Percentiles rank a stretch among this genome's conserved stretches.
Conservation (phyloP, 2,113 vertebrate genomes). For the Lycocorax pyrrhopterus region DNA sequence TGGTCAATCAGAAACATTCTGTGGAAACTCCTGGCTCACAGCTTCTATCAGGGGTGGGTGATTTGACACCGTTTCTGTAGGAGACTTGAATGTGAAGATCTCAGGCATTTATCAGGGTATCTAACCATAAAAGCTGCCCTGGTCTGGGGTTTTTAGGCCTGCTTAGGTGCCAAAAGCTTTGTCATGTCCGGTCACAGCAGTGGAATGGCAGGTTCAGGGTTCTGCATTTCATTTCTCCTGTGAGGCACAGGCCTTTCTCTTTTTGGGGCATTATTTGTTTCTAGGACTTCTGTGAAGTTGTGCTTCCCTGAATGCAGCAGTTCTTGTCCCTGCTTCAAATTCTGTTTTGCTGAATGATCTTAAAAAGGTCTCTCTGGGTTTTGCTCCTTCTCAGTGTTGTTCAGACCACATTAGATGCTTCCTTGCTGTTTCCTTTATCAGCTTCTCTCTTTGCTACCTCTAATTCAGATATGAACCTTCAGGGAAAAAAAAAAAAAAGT, state of each 20-base stretch:
- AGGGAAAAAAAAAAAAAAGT: neutral
- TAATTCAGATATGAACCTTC: neutral
- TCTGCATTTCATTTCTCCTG: neutral
- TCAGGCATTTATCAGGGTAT: neutral
- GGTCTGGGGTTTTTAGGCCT: neutral
- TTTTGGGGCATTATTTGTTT: neutral
- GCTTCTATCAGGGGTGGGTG: neutral
- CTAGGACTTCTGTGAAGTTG: neutral
- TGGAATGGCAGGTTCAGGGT: neutral
- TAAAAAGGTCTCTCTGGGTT: neutral
- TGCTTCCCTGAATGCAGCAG: neutral
- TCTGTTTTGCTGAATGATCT: neutral
- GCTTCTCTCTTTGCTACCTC: neutral
- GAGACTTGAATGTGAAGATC: neutral
- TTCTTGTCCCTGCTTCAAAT: neutral
- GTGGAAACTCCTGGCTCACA: neutral
- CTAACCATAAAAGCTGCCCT: neutral
- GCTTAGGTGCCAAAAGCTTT: neutral
- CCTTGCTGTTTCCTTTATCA: slow-evolving; percentile 16
- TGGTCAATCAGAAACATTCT: neutral
- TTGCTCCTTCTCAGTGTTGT: neutral
- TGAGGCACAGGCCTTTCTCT: neutral
- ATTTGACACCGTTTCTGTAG: neutral
- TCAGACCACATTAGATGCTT: neutral
- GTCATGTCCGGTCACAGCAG: neutral